A percentile compares a stretch with the other conserved stretches of the same genome.
Conservation (phyloP, 2,888 invertebrate species). For the Aromia moschata region DNA sequence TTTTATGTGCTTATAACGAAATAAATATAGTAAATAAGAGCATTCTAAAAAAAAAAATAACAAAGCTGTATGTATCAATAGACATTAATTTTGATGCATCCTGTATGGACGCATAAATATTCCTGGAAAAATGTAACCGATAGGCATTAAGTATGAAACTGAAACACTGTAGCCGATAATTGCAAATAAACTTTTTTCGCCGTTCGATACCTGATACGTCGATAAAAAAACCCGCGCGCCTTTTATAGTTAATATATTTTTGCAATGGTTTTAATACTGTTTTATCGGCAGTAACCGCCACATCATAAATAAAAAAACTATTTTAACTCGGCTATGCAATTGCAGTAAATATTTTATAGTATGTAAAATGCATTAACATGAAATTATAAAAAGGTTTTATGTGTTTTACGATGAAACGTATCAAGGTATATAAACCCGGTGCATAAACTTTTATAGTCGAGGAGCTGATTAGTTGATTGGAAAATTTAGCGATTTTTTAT, state of each 20-base stretch:
- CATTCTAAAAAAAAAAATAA: too few relatives aligned
- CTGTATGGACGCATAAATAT: too few relatives aligned
- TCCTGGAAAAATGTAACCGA: too few relatives aligned
- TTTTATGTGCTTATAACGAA: too few relatives aligned
- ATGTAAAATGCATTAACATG: conserved; percentile 36
- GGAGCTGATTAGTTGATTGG: conserved; percentile 18
- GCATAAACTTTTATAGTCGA: conserved; percentile 16
- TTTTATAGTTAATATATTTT: conserved; percentile 27
- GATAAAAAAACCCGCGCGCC: conserved; percentile 19
- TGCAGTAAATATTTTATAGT: conserved; percentile 33
- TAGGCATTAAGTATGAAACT: conserved; percentile 7
- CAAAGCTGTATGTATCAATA: too few relatives aligned
- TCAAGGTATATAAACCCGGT: conserved; percentile 18
- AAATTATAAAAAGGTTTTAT: conserved; percentile 37
- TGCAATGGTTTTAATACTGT: conserved; percentile 26
- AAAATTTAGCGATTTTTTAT: conserved; percentile 7
- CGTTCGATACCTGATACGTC: conserved; percentile 1
- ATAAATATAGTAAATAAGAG: too few relatives aligned
- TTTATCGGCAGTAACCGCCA: conserved; percentile 25
- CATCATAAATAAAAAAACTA: conserved; percentile 26
- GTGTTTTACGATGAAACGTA: conserved; percentile 38
- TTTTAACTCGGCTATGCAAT: conserved; percentile 24
- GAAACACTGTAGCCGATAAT: conserved; percentile 17
- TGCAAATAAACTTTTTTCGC: conserved; percentile 8
- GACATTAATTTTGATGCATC: too few relatives aligned